A percentile compares a stretch with the other conserved stretches of the same genome.
Evolutionary conservation across 2,113 vertebrate genomes (phyloP).

Genomic region (Thomomys bottae): DNA sequence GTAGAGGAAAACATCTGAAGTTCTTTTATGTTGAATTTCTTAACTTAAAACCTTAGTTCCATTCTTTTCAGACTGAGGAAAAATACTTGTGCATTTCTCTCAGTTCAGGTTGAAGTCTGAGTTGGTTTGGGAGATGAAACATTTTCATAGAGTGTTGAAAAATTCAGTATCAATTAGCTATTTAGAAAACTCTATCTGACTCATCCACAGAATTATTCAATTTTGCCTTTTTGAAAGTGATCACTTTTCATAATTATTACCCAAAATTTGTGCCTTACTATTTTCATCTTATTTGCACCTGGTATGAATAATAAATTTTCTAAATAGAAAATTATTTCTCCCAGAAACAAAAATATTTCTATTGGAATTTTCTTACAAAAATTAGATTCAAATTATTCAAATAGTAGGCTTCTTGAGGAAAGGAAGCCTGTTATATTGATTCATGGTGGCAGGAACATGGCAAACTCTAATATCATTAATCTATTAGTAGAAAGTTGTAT

Average conservation of each 20-base stretch:
- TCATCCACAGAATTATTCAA: neutral
- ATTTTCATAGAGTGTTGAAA: slow-evolving; percentile 11
- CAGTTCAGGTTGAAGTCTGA: neutral
- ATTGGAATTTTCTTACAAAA: neutral
- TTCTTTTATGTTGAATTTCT: neutral
- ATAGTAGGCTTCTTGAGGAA: neutral
- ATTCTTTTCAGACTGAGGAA: neutral
- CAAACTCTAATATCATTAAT: neutral
- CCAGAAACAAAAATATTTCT: slow-evolving; percentile 21
- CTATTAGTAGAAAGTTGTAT: neutral
- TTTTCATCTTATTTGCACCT: neutral
- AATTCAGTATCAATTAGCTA: neutral
- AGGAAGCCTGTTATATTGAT: neutral
- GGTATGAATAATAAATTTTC: neutral
- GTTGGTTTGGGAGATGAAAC: neutral
- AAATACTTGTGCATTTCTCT: neutral
- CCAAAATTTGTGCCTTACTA: neutral
- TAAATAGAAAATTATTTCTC: slow-evolving; percentile 1
- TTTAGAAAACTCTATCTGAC: neutral
- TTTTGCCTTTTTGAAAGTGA: neutral
- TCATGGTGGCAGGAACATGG: neutral
- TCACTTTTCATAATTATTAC: neutral
- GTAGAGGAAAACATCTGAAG: neutral
- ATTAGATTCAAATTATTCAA: neutral
- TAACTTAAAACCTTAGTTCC: neutral